Conservation (phyloP, 2,113 vertebrate genomes). For the Anarrhichthys ocellatus region DNA sequence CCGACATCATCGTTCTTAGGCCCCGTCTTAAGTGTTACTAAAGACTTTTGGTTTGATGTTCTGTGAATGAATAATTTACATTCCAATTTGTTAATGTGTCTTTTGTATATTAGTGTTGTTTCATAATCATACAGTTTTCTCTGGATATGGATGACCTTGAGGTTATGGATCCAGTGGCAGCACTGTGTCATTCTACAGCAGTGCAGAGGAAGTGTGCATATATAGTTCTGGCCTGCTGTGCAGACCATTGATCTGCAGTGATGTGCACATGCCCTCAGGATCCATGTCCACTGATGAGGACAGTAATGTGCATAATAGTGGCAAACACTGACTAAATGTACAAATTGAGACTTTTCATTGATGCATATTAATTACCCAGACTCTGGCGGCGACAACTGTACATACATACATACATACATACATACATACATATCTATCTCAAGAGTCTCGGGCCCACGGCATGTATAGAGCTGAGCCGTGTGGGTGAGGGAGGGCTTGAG, state of each 20-base stretch:
- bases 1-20: neutral
- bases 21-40: neutral
- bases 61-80: neutral
- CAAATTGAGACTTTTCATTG: neutral
- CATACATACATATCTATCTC: neutral
- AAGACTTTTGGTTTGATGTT: neutral
- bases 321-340: neutral
- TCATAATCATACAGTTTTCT: neutral
- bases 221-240: neutral
- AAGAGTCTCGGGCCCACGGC: conserved; percentile 19
- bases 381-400: too few relatives aligned
- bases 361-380: neutral
- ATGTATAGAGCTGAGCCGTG: conserved; percentile 7
- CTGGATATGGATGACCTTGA: conserved; percentile 45
- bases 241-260: conserved; percentile 28
- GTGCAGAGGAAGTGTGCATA: conserved; percentile 5
- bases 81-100: neutral
- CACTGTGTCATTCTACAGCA: conserved; percentile 21
- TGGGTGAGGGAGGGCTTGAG: conserved; percentile 7
- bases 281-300: conserved; percentile 2
- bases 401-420: too few relatives aligned
- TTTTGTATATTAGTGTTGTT: neutral
- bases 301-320: neutral
- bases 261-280: conserved; percentile 3
- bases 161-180: conserved; percentile 28